These are phyloP conservation scores for Metaphire vulgaris DNA, from an alignment of 1,140 invertebrate species.

Conservation along the genomic window DNA sequence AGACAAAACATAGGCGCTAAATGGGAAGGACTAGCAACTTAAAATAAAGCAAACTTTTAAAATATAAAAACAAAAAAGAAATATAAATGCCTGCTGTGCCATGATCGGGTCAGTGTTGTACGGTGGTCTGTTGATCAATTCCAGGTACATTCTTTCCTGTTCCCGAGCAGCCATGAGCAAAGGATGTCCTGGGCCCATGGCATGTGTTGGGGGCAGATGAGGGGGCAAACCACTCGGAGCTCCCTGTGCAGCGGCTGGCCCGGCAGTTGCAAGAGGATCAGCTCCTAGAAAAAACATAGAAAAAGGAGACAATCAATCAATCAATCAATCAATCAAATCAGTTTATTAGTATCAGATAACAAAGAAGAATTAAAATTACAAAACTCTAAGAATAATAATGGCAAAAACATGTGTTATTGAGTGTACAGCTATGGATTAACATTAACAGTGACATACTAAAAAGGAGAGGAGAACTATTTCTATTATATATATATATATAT, in stretches of 20 bases:
- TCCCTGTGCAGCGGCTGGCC: slow-evolving; percentile 26
- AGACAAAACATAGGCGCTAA: no score
- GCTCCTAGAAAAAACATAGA: slow-evolving; percentile 3
- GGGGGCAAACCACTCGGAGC: slow-evolving; percentile 31
- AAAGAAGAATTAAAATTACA: no score
- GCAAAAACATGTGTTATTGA: neutral
- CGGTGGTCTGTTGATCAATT: slow-evolving; percentile 63
- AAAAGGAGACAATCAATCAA: neutral
- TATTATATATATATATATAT: no score
- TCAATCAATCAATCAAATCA: neutral
- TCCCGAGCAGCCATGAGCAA: slow-evolving; percentile 38
- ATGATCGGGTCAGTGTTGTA: slow-evolving; percentile 68
- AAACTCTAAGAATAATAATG: no score
- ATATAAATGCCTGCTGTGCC: slow-evolving; percentile 60
- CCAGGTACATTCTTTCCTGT: slow-evolving; percentile 56
- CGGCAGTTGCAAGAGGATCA: slow-evolving; percentile 29
- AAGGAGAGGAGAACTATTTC: neutral
- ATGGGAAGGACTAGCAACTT: no score
- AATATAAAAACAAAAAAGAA: neutral
- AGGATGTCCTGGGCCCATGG: slow-evolving; percentile 42
- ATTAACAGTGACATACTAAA: neutral
- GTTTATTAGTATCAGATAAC: no score
- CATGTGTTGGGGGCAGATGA: slow-evolving; percentile 52
- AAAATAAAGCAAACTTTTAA: neutral
- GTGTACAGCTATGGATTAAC: neutral